Evolutionary conservation across 2,113 vertebrate species (phyloP).

Genomic region (Apteryx mantelli): DNA sequence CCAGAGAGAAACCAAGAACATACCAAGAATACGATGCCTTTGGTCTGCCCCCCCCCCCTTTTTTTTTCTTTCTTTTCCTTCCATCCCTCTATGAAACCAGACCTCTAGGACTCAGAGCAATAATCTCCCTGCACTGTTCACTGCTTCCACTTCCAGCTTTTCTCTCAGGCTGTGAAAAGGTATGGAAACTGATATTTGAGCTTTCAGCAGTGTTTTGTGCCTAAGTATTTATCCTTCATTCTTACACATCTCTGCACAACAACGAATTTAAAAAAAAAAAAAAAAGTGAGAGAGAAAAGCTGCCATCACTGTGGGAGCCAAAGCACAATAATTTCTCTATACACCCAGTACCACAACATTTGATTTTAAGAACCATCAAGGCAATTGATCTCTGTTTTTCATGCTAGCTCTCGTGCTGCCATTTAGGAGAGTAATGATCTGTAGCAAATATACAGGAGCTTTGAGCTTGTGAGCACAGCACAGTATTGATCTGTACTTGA

Average conservation of each 20-base stretch:
- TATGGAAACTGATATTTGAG: not conserved
- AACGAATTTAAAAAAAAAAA: not conserved
- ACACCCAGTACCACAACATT: not conserved
- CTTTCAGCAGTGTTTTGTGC: not conserved
- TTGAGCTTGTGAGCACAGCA: not conserved
- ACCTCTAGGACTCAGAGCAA: not conserved
- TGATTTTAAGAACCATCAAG: not conserved
- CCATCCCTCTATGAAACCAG: not conserved
- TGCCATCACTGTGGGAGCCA: not conserved
- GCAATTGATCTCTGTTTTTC: not conserved
- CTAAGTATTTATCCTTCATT: not conserved
- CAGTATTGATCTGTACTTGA: not conserved
- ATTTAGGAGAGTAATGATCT: constrained; percentile 23
- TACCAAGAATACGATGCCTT: not conserved
- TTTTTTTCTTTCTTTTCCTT: not conserved
- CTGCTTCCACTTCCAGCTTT: not conserved
- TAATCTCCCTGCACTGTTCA: not conserved
- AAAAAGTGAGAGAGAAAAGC: not conserved
- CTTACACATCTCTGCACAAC: not conserved
- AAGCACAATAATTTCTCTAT: not conserved
- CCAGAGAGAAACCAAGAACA: not conserved
- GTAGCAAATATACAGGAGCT: not conserved
- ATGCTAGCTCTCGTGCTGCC: not conserved
- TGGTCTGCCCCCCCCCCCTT: accelerated
- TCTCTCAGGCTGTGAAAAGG: not conserved